Base-by-base conservation (phyloP, 2,113 vertebrate genomes). In the Lampris megalopsis region DNA sequence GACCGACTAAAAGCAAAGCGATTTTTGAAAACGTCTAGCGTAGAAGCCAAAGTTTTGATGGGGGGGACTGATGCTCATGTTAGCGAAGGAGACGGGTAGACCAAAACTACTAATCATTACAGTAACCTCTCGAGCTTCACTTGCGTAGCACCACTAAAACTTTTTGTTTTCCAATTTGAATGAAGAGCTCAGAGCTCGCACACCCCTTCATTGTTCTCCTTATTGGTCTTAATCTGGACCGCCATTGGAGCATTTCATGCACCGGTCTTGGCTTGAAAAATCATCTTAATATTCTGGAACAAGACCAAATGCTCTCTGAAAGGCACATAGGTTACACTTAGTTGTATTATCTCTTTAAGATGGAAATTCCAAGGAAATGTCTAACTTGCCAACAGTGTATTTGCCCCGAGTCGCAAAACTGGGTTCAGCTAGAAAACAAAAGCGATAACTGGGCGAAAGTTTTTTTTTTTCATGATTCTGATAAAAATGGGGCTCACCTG, bases 291-390 rank as follows among this genome's bases (percentile, higher is more conserved):
- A 61, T 37, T 38, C 13, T 11, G 65, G 57, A 82, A 69, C 50
- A 9, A 58, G 50, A 78, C 42, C 59, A 47, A 80, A 50, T 69
- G 50, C 63, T 64, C 68, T 63, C 62, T 71, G 62, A 75, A 90
- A 93, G 89, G 88, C 90, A 92, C 89, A 68, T 36, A 67, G 77
- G 86, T 85, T 70, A 71, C 52, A 41, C 59, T 53, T 42, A 40
- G 62, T 61, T 71, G n/a, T 49, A 45, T 57, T 81, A 75, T 67
- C 57, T 79, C 50, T 72, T 71, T 54, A 53, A 13, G 43, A 50
- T 40, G 62, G 67, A 66, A 86, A 68, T 63, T 61, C 62, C 71
- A 68, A 45, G 63, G 77, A 73, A 68, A 75, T 63, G 71, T 72
- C 69, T 13, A 5, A 42, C 43, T 43, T 54, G 52, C 63, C 63